Conservation (phyloP, 2,113 vertebrate species). For the Dipodomys spectabilis region DNA sequence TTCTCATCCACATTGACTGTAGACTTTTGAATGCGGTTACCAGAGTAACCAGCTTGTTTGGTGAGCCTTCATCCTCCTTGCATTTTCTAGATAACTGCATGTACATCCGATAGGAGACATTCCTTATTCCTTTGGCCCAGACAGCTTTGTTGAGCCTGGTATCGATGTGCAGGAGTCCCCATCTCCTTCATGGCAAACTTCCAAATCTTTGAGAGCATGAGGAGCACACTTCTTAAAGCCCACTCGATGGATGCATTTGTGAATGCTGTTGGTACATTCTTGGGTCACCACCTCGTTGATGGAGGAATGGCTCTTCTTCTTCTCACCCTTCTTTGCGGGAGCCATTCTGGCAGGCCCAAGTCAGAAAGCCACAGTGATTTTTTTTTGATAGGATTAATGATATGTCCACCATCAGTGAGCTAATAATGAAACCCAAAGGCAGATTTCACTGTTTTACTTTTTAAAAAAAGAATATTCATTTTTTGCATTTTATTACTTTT, state of each 20-base stretch:
- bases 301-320: background rate
- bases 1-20: background rate
- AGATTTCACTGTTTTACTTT: slow-evolving; percentile 51
- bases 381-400: background rate
- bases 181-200: no score
- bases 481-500: slow-evolving; percentile 4
- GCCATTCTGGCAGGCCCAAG: background rate
- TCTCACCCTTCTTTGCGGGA: background rate
- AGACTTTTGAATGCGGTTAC: background rate
- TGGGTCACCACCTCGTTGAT: background rate
- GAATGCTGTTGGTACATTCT: no score
- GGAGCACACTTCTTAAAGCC: background rate
- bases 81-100: background rate
- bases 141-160: no score
- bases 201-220: background rate
- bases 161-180: no score
- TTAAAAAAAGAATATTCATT: background rate
- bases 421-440: background rate
- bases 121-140: no score
- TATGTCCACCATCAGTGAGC: background rate
- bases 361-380: no score
- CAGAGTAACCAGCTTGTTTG: no score
- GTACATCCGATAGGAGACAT: no score
- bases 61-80: no score
- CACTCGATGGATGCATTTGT: background rate